Conservation (phyloP, 2,113 vertebrate genomes). For the Passer montanus region DNA sequence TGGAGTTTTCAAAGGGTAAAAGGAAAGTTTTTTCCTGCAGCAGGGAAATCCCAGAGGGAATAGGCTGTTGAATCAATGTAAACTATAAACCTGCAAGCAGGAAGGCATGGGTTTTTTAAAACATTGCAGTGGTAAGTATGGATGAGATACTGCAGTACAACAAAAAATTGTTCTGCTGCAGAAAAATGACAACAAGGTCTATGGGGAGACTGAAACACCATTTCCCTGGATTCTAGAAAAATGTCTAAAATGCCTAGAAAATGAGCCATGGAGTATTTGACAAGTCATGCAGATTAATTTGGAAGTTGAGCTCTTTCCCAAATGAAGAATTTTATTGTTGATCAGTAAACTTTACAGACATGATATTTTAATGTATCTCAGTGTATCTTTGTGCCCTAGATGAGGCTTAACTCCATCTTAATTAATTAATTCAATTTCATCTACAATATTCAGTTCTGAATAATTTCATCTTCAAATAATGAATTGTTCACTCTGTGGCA, state of each 20-base stretch:
- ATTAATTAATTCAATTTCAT: not conserved
- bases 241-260: not conserved
- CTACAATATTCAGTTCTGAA: not conserved
- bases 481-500: not conserved
- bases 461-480: not conserved
- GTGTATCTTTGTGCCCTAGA: not conserved
- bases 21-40: not conserved
- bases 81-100: not conserved
- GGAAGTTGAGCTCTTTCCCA: not conserved
- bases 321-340: not conserved
- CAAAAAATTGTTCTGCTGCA: not conserved
- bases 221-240: not conserved
- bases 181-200: not conserved
- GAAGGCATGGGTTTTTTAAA: not conserved
- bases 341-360: not conserved
- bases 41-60: not conserved
- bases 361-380: not conserved
- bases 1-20: not conserved
- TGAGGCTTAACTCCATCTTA: not conserved
- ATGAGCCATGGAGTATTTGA: not conserved
- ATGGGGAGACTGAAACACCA: not conserved
- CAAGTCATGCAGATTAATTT: not conserved
- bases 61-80: not conserved
- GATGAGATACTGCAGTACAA: not conserved
- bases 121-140: not conserved